Percentiles rank a stretch among this genome's conserved stretches.
These are phyloP conservation scores for Calidris pugnax DNA, from an alignment of 2,113 vertebrate genomes.

Conservation along the genomic window DNA sequence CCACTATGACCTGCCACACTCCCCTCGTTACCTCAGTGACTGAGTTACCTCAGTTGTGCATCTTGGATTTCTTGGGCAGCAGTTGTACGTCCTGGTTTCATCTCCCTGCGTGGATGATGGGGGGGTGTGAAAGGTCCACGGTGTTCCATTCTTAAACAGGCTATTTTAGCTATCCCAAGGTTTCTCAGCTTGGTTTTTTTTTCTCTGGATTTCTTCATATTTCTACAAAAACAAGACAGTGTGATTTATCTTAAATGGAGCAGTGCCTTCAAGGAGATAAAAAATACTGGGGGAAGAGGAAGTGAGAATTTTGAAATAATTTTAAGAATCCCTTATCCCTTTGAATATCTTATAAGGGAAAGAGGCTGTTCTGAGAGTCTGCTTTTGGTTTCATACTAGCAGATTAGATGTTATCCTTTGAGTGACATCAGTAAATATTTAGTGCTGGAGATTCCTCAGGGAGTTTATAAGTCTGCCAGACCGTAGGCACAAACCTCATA, in stretches of 20 bases:
- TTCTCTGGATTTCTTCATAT: neutral
- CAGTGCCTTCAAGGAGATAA: neutral
- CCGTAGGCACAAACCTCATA: neutral
- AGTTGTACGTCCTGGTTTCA: neutral
- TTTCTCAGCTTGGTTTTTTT: neutral
- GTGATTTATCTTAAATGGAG: neutral
- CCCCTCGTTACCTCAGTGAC: neutral
- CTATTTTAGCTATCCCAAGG: neutral
- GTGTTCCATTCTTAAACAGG: neutral
- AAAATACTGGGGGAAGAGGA: neutral
- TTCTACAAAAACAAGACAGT: neutral
- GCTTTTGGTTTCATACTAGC: neutral
- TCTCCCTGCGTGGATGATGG: neutral
- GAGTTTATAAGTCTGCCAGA: neutral
- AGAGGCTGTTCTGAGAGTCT: neutral
- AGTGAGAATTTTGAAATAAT: neutral
- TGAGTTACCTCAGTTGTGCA: neutral
- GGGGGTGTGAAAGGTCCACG: neutral
- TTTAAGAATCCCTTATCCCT: no score
- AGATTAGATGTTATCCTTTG: neutral
- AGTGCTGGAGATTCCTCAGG: neutral
- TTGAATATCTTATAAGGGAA: neutral
- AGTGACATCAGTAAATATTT: conserved; percentile 7
- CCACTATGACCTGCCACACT: neutral
- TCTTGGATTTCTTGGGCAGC: neutral